phyloP scores from a whole-genome alignment of 92 coral and sea anemone species.

The Zoanthus solanderi region DNA sequence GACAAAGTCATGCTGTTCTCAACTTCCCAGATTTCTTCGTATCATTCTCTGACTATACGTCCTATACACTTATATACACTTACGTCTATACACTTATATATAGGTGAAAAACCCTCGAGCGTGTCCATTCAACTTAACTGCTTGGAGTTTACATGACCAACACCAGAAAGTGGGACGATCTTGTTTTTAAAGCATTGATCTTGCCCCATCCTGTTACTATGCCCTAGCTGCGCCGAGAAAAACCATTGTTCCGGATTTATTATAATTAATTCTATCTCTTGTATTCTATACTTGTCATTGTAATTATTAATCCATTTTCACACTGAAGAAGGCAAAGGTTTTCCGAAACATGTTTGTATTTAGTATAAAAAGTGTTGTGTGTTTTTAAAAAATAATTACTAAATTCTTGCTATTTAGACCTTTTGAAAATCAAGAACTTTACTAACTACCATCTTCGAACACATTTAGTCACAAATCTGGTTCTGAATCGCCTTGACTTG shows the following conservation, averaged over 20 bases:
- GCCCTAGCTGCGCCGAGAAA: constrained; percentile 30
- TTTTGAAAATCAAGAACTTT: constrained; percentile 57
- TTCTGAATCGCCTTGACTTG: constrained; percentile 34
- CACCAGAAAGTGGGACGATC: background rate
- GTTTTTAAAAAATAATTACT: no score
- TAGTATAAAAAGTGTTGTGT: no score
- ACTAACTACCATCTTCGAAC: constrained; percentile 46
- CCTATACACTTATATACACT: background rate
- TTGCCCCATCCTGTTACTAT: constrained; percentile 51
- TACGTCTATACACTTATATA: background rate
- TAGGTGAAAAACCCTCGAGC: background rate
- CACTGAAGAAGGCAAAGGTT: no score
- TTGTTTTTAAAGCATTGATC: no score
- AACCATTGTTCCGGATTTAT: no score
- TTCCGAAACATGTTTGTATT: no score
- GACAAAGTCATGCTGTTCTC: constrained; percentile 41
- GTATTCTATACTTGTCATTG: no score
- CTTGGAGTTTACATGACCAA: constrained; percentile 52
- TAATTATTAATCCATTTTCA: no score
- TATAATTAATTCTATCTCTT: no score
- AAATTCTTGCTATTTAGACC: no score
- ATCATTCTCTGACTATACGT: constrained; percentile 47
- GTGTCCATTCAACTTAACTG: constrained; percentile 44
- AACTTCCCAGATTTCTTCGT: constrained; percentile 53
- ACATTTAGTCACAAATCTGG: constrained; percentile 36